Evolutionary conservation across 2,888 invertebrate species (phyloP).

Genomic region (Polydrusus pterygomalis): DNA sequence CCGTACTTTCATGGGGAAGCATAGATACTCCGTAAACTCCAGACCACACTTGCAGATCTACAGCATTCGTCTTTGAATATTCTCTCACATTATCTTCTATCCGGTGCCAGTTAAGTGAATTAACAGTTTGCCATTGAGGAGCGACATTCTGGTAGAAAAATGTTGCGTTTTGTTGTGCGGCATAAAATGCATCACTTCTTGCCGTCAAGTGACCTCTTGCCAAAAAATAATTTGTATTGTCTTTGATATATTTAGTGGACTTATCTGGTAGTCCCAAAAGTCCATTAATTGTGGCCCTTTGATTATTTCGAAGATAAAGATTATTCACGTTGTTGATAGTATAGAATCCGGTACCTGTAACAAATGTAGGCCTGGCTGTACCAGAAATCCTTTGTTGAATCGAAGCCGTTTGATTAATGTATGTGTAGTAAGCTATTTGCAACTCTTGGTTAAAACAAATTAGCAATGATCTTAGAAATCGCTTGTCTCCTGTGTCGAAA

Average conservation of each 20-base stretch:
- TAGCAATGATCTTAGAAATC: constrained; percentile 72
- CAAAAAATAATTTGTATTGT: constrained; percentile 68
- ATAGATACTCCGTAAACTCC: constrained; percentile 66
- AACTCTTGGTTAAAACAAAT: constrained; percentile 75
- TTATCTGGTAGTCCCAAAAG: constrained; percentile 61
- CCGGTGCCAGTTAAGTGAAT: constrained; percentile 76
- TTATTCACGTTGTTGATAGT: constrained; percentile 66
- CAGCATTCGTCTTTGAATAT: constrained; percentile 68
- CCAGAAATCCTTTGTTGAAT: constrained; percentile 32
- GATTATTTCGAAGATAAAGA: constrained; percentile 64
- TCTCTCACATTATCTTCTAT: constrained; percentile 73
- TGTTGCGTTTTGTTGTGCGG: constrained; percentile 75
- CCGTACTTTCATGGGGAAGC: constrained; percentile 72
- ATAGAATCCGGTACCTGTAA: constrained; percentile 72
- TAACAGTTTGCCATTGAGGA: constrained; percentile 81
- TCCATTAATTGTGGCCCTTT: constrained; percentile 64
- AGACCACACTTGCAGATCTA: constrained; percentile 72
- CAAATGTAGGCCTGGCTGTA: constrained; percentile 70
- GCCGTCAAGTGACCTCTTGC: constrained; percentile 79
- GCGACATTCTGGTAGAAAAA: constrained; percentile 77
- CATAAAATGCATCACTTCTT: constrained; percentile 78
- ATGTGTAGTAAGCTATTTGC: constrained; percentile 74
- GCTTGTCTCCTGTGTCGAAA: constrained; percentile 70
- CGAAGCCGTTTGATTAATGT: constrained; percentile 71
- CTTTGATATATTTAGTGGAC: constrained; percentile 72